Conservation (phyloP, 2,888 invertebrate genomes). For the Latheticus oryzae region DNA sequence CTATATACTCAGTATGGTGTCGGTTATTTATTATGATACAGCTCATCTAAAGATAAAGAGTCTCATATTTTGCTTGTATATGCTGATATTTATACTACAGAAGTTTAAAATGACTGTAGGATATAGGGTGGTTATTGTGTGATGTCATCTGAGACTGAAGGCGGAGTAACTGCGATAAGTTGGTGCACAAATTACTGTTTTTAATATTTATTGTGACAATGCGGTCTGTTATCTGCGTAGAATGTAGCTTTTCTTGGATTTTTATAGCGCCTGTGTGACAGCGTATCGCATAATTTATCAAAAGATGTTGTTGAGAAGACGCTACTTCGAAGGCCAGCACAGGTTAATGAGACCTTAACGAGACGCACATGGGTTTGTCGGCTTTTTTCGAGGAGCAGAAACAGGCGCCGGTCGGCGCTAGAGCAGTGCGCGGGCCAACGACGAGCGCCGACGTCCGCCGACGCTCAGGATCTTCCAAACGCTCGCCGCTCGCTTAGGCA, state of each 20-base stretch:
- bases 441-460: slow-evolving; percentile 44
- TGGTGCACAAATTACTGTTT: slow-evolving; percentile 41
- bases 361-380: slow-evolving; percentile 53
- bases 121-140: too few relatives aligned
- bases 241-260: slow-evolving; percentile 54
- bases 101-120: too few relatives aligned
- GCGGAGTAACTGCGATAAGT: slow-evolving; percentile 6
- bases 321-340: slow-evolving; percentile 2
- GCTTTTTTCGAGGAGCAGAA: slow-evolving; percentile 48
- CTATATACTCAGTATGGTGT: too few relatives aligned
- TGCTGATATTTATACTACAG: too few relatives aligned
- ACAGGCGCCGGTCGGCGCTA: slow-evolving; percentile 54
- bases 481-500: slow-evolving; percentile 19
- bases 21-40: too few relatives aligned
- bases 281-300: slow-evolving; percentile 54
- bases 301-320: slow-evolving; percentile 51
- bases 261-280: slow-evolving; percentile 54
- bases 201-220: slow-evolving; percentile 48
- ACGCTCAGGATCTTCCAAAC: slow-evolving; percentile 35
- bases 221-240: slow-evolving; percentile 44
- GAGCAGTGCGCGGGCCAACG: slow-evolving; percentile 53
- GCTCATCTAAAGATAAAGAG: too few relatives aligned
- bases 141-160: too few relatives aligned
- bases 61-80: too few relatives aligned
- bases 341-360: slow-evolving; percentile 54